Conservation (phyloP, 2,113 vertebrate genomes). For the cat (Felis catus) region DNA sequence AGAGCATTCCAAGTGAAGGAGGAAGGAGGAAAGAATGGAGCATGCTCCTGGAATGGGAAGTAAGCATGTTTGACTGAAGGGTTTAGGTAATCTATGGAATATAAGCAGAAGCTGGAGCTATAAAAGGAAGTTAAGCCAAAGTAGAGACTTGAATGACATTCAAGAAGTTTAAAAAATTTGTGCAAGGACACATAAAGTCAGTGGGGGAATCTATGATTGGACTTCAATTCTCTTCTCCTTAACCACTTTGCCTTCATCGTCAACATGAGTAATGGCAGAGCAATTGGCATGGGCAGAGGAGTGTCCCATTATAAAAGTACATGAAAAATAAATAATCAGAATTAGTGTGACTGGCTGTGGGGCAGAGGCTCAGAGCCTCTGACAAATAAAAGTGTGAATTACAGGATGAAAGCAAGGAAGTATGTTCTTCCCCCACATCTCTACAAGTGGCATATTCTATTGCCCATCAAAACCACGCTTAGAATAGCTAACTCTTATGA, state of each 20-base stretch:
- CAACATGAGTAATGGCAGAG: not conserved
- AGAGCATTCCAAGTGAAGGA: not conserved
- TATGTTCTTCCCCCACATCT: not conserved
- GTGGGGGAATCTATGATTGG: not conserved
- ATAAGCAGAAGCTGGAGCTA: not conserved
- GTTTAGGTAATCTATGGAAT: not conserved
- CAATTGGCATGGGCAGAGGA: not conserved
- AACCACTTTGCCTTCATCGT: not conserved
- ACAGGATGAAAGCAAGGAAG: not conserved
- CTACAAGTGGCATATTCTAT: not conserved
- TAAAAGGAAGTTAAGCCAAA: not conserved
- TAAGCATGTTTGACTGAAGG: not conserved
- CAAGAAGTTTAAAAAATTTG: not conserved
- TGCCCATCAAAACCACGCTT: conserved; percentile 16
- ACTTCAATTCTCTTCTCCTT: not conserved
- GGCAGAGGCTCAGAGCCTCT: not conserved
- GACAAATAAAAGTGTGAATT: conserved; percentile 39
- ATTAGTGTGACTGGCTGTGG: not conserved
- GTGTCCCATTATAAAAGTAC: not conserved
- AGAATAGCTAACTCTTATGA: conserved; percentile 26
- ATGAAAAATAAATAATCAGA: not conserved
- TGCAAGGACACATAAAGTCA: not conserved
- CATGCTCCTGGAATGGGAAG: not conserved
- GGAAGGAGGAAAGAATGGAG: not conserved
- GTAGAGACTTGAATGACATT: not conserved